Percentiles rank a stretch among this genome's conserved stretches.
Evolutionary conservation across 2,888 invertebrate species (phyloP).

Genomic region (Linhomoeus sp.): DNA sequence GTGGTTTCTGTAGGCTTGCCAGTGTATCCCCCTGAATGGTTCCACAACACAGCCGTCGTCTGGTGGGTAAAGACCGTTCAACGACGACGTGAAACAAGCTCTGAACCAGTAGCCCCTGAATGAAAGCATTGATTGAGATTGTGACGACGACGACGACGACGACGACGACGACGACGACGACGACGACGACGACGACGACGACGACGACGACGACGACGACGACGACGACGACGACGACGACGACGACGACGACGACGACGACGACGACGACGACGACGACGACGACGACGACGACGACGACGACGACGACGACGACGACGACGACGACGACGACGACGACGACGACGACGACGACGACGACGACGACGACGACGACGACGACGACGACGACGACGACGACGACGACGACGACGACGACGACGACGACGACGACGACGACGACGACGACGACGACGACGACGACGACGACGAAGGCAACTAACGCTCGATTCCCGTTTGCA

Average conservation of each 20-base stretch:
- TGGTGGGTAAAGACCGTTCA: no score
- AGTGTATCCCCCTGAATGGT: no score
- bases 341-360: not conserved
- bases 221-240: no score
- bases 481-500: not conserved
- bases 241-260: not conserved
- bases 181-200: no score
- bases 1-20: no score
- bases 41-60: no score
- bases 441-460: not conserved
- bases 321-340: not conserved
- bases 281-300: not conserved
- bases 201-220: no score
- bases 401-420: not conserved
- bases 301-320: not conserved
- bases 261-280: not conserved
- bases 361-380: not conserved
- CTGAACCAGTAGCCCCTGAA: no score
- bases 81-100: no score
- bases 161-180: not conserved
- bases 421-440: not conserved
- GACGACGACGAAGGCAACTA: not conserved
- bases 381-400: not conserved
- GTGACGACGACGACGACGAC: no score
- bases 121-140: not conserved